Evolutionary conservation across 2,113 vertebrate species (phyloP).

Genomic region (Oreocharis arfaki): DNA sequence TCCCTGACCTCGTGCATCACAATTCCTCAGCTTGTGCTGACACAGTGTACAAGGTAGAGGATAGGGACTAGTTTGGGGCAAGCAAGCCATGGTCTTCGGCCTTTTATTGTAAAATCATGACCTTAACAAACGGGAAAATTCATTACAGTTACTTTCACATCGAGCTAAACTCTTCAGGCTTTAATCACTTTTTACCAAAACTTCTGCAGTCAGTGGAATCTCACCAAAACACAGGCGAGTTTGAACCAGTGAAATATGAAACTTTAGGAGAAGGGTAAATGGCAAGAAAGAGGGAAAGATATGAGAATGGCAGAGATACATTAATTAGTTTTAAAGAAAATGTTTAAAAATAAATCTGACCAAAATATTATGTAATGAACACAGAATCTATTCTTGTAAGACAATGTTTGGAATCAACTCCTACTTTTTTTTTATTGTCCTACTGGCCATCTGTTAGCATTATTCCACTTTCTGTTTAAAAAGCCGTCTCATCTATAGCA

Average conservation of each 20-base stretch:
- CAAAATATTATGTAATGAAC: background rate
- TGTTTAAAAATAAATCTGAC: background rate
- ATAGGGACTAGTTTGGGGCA: background rate
- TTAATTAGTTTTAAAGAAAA: background rate
- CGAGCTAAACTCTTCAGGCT: background rate
- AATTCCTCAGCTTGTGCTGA: background rate
- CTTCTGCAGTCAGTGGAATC: background rate
- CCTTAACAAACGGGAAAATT: background rate
- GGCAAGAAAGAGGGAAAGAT: background rate
- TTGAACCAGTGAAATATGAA: background rate
- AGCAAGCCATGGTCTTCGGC: background rate
- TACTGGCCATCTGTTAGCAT: background rate
- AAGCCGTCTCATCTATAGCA: slow-evolving; percentile 2
- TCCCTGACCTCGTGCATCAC: background rate
- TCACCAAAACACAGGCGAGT: background rate
- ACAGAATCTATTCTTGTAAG: background rate
- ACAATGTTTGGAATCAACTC: background rate
- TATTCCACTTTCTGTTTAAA: background rate
- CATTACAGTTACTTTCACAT: background rate
- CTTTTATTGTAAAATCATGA: background rate
- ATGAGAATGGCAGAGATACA: background rate
- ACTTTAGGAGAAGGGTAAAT: background rate
- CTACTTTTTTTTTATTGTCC: background rate
- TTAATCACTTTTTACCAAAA: background rate
- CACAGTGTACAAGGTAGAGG: background rate